These are phyloP conservation scores for Sinotaia quadrata DNA, from an alignment of 2,888 invertebrate genomes.

Conservation along the genomic window DNA sequence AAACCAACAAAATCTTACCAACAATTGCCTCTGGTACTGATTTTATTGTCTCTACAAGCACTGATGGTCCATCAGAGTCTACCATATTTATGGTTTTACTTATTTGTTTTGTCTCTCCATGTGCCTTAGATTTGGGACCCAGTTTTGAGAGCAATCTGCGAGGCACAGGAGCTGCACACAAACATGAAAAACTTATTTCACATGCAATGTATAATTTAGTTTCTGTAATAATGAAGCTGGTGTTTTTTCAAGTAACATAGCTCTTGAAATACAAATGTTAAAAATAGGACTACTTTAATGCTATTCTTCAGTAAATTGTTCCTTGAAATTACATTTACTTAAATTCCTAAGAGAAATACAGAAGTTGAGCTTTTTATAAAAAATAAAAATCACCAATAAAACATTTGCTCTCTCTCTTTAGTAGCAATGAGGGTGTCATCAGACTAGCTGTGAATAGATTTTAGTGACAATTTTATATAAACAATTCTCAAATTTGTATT, in stretches of 20 bases:
- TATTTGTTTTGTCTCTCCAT: neutral
- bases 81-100: neutral
- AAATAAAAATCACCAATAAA: too few species aligned
- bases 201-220: too few species aligned
- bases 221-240: slow-evolving; percentile 23
- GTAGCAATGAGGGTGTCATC: too few species aligned
- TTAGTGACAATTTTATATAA: too few species aligned
- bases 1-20: slow-evolving; percentile 5
- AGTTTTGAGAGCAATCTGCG: slow-evolving; percentile 2
- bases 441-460: too few species aligned
- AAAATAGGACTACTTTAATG: neutral
- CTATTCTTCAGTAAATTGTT: too few species aligned
- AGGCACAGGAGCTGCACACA: slow-evolving; percentile 49
- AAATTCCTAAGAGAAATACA: too few species aligned
- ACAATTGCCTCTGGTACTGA: slow-evolving; percentile 16
- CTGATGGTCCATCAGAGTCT: neutral
- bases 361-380: too few species aligned
- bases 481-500: too few species aligned
- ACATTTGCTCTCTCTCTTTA: too few species aligned
- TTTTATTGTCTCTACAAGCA: slow-evolving; percentile 7
- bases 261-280: slow-evolving; percentile 22
- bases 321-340: too few species aligned
- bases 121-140: slow-evolving; percentile 7
- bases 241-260: slow-evolving; percentile 45
- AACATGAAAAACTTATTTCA: too few species aligned